Evolutionary conservation across 2,888 invertebrate genomes (phyloP), one percentile per base, ranked within the genome.

Genomic region (Panzeria rudis): DNA sequence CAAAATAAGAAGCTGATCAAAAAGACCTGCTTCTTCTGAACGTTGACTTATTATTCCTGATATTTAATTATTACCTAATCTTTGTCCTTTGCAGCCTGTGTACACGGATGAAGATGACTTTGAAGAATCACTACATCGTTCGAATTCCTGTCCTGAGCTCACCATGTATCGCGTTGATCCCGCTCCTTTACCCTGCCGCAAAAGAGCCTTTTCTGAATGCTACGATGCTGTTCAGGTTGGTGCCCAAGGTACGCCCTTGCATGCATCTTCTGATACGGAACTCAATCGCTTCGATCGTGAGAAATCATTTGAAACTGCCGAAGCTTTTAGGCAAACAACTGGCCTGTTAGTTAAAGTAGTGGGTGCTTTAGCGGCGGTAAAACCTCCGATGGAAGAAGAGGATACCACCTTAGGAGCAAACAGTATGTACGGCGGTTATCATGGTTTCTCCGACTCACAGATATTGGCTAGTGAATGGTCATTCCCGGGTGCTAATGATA

Each of bases 191-290:
- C 91, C 91, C 81, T 91, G 81, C 86, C 94, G 93, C 87, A 94
- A 93, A 89, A 93, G 95, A 71, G 95, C 96, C 0, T 95, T 95
- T 88, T 95, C 95, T 0, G 95, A 95, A 90, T 94, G 95, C 82
- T 94, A 94, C 81, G 93, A 94, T 88, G 25, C 93, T 25, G 71
- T 86, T 17, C 87, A 88, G 6, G 88, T 86, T 0, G 87, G 88
- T n/a, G 71, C 87, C 0, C 86, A 80, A 4, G 87, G 86, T 23
- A 87, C 86, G 1, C 87, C 88, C 7, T 80, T 87, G 3, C 94
- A 96, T 77, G 95, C 95, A 69, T 95, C 95, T 86, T 97, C 97
- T 0, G 97, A 97, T 88, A 95, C 96, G 0, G 97, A 97, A 91
- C 93, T 97, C 59, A 94, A 95, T 82, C 94, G 95, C 54, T 96